A percentile compares a stretch with the other conserved stretches of the same genome.
phyloP scores from a whole-genome alignment of 1,140 invertebrate genomes.

The Megathymus violae region DNA sequence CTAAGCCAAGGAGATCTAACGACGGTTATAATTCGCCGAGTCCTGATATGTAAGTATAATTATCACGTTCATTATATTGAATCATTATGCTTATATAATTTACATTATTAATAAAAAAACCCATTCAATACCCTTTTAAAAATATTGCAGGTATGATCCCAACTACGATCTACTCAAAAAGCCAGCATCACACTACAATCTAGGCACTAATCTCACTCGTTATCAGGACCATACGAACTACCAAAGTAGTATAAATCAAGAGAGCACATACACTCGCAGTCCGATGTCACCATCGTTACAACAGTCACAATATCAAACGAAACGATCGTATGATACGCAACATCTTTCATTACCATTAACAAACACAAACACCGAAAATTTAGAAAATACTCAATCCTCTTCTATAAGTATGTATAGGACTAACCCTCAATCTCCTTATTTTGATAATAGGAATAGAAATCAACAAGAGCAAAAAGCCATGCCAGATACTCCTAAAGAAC shows the following conservation, averaged over 20 bases:
- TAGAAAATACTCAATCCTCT: constrained; percentile 68
- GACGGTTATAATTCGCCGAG: constrained; percentile 90
- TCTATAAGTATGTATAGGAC: constrained; percentile 56
- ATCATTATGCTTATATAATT: constrained; percentile 6
- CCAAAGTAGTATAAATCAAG: constrained; percentile 60
- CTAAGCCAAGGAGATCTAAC: constrained; percentile 91
- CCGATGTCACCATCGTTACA: constrained; percentile 63
- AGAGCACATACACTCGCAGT: constrained; percentile 64
- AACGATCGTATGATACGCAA: constrained; percentile 75
- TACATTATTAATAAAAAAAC: constrained; percentile 10
- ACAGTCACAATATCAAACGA: constrained; percentile 58
- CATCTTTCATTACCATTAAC: constrained; percentile 74
- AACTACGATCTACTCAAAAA: constrained; percentile 82
- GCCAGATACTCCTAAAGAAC: constrained; percentile 47
- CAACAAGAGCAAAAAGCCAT: constrained; percentile 62
- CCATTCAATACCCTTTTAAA: constrained; percentile 35
- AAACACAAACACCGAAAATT: constrained; percentile 68
- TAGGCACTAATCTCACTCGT: constrained; percentile 68
- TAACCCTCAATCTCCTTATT: constrained; percentile 76
- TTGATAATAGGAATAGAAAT: constrained; percentile 76
- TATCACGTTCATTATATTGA: constrained; percentile 13
- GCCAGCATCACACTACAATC: constrained; percentile 77
- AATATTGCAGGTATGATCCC: constrained; percentile 81
- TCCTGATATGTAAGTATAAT: constrained; percentile 82
- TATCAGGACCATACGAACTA: constrained; percentile 68